A percentile compares a stretch with the other conserved stretches of the same genome.
phyloP scores from a whole-genome alignment of 2,797 vertebrate genomes.

The Fringilla coelebs region DNA sequence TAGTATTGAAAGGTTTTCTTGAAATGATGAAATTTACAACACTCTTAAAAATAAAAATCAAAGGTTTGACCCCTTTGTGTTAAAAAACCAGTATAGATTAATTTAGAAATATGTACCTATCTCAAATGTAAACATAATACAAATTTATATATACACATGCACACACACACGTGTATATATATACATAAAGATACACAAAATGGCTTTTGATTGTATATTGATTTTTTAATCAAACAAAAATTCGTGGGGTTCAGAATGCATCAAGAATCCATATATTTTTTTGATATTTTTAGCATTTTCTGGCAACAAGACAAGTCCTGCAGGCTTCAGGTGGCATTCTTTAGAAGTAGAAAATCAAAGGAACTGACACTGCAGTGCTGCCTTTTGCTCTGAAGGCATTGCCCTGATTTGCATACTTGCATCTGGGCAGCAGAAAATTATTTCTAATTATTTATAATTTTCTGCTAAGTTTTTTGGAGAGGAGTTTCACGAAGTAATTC shows the following conservation, averaged over 20 bases:
- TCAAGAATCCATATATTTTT: not conserved
- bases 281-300: not conserved
- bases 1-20: not conserved
- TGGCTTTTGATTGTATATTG: not conserved
- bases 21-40: not conserved
- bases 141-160: not conserved
- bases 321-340: not conserved
- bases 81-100: not conserved
- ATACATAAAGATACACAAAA: not conserved
- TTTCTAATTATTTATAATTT: not conserved
- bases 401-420: not conserved
- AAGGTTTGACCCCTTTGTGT: fast-evolving
- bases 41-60: not conserved
- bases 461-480: not conserved
- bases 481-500: fast-evolving
- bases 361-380: not conserved
- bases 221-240: not conserved
- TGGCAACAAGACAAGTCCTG: not conserved
- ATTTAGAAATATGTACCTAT: not conserved
- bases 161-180: not conserved
- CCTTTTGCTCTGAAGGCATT: not conserved
- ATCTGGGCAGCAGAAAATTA: not conserved
- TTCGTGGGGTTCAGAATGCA: not conserved
- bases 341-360: not conserved
- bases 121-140: not conserved